phyloP scores from a whole-genome alignment of 2,888 invertebrate species.

The Julus scandinavius region DNA sequence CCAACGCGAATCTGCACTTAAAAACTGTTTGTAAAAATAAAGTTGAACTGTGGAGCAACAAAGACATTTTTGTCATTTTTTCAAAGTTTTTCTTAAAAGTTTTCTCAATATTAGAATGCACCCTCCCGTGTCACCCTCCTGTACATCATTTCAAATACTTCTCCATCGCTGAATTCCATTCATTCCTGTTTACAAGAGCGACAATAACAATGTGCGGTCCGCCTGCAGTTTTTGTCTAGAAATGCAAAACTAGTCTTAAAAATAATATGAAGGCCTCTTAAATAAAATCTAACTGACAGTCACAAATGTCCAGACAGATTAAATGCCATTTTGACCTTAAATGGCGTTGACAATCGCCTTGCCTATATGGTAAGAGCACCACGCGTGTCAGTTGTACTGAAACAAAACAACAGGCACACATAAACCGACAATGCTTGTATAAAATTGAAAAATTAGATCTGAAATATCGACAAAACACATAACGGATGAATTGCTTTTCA shows the following conservation, averaged over 20 bases:
- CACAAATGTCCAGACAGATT: conserved; percentile 11
- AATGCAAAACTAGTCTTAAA: not conserved
- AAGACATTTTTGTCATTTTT: conserved; percentile 18
- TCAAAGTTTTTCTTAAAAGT: not conserved
- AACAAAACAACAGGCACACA: too few species aligned
- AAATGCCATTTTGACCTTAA: not conserved
- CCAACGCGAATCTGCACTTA: not conserved
- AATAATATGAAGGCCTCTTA: conserved; percentile 2
- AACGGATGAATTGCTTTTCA: not conserved
- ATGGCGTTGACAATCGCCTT: conserved; percentile 10
- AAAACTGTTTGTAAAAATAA: not conserved
- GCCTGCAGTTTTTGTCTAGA: not conserved
- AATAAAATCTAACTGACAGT: not conserved
- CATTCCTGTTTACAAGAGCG: not conserved
- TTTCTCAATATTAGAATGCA: conserved; percentile 5
- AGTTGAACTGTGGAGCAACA: not conserved
- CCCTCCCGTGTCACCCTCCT: not conserved
- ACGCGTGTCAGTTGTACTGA: not conserved
- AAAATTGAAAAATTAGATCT: not conserved
- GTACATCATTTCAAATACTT: conserved; percentile 2
- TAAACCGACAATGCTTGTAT: not conserved
- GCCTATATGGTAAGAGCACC: not conserved
- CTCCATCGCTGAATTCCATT: conserved; percentile 8
- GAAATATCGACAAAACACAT: not conserved
- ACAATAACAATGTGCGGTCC: not conserved